Conservation (phyloP, 2,888 invertebrate genomes). For the Melitaea athalia region DNA sequence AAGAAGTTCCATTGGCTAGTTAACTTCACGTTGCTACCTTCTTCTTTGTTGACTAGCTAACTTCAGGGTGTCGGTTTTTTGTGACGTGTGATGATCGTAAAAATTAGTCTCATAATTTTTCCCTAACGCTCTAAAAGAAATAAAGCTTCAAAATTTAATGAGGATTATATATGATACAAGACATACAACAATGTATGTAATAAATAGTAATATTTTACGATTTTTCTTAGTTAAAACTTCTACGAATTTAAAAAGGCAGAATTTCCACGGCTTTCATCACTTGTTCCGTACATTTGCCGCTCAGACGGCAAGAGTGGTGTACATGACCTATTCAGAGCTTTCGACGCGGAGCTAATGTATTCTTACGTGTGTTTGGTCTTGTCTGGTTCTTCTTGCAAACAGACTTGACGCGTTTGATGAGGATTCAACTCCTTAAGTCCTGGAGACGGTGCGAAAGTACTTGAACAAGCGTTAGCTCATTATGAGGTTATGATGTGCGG, state of each 20-base stretch:
- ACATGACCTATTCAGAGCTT: slow-evolving; percentile 60
- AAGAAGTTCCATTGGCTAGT: too few relatives aligned
- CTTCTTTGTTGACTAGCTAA: too few relatives aligned
- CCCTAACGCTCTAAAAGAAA: too few relatives aligned
- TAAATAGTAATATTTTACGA: too few relatives aligned
- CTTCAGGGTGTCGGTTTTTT: too few relatives aligned
- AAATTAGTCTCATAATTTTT: too few relatives aligned
- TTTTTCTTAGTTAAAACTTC: background rate
- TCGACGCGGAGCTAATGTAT: slow-evolving; percentile 58
- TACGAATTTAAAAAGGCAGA: background rate
- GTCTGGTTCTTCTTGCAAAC: slow-evolving; percentile 39
- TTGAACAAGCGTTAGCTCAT: background rate
- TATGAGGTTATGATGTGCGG: background rate
- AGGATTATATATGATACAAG: too few relatives aligned
- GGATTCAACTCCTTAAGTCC: slow-evolving; percentile 13
- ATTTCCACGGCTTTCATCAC: slow-evolving; percentile 22
- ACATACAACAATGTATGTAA: too few relatives aligned
- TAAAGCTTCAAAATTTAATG: too few relatives aligned
- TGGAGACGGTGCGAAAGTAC: background rate
- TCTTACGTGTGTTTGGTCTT: slow-evolving; percentile 51
- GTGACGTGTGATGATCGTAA: too few relatives aligned
- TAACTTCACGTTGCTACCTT: too few relatives aligned
- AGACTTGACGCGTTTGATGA: slow-evolving; percentile 35
- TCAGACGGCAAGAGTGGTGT: slow-evolving; percentile 54
- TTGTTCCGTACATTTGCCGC: slow-evolving; percentile 36